phyloP scores from a whole-genome alignment of 30 jellyfish, hydroid and myxozoan species.

The Morbakka virulenta region DNA sequence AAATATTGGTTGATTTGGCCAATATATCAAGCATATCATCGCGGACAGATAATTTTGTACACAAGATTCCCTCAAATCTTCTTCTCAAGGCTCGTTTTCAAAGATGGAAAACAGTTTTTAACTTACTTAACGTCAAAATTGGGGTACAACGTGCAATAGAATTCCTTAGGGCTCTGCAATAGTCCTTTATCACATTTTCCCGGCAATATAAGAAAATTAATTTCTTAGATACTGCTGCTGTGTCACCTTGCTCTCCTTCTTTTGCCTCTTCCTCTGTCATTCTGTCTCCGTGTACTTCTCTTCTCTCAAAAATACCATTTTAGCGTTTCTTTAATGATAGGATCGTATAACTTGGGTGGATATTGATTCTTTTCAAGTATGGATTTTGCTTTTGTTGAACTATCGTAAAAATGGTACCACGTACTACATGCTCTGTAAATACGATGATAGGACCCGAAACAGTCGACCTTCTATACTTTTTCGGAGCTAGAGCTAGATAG shows the following conservation, averaged over 20 bases:
- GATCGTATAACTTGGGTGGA: too few relatives aligned
- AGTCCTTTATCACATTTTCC: conserved; percentile 3
- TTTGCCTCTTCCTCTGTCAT: too few relatives aligned
- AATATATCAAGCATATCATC: conserved; percentile 1
- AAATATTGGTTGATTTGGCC: too few relatives aligned
- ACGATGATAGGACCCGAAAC: conserved; percentile 21
- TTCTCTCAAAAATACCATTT: conserved; percentile 5
- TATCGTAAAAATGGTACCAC: too few relatives aligned
- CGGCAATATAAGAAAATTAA: conserved; percentile 5
- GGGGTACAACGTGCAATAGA: conserved; percentile 8
- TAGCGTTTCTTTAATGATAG: too few relatives aligned
- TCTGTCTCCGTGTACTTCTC: conserved; percentile 11
- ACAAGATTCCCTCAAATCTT: too few relatives aligned
- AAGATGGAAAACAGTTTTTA: conserved; percentile 6
- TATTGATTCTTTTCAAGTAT: too few relatives aligned
- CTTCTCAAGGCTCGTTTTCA: conserved; percentile 25
- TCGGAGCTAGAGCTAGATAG: conserved; percentile 35
- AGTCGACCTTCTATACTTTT: conserved; percentile 7
- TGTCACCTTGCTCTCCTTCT: too few relatives aligned
- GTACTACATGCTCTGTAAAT: conserved; percentile 27
- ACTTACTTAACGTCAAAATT: conserved; percentile 3
- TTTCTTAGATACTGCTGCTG: too few relatives aligned
- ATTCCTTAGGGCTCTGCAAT: background rate
- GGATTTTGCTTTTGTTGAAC: too few relatives aligned
- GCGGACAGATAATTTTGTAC: conserved; percentile 3